A percentile compares a stretch with the other conserved stretches of the same genome.
These are phyloP conservation scores for Stenchaetothrips biformis DNA, from an alignment of 2,888 invertebrate genomes.

Conservation along the genomic window DNA sequence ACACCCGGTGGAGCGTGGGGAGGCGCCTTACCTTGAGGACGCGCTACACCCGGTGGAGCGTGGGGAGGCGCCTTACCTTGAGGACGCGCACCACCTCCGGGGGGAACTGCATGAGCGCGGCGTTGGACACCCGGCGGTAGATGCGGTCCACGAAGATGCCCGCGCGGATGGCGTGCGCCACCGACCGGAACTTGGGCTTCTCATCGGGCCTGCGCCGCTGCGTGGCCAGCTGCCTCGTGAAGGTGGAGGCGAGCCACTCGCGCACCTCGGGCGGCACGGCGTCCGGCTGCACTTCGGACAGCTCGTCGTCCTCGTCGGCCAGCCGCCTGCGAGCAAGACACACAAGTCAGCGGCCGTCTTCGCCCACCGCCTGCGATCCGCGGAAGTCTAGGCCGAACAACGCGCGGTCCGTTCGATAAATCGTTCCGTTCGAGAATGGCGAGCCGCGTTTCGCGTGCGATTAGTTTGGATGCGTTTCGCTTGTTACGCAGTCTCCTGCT, in stretches of 20 bases:
- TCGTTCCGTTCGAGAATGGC: too few relatives aligned
- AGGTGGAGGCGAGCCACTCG: constrained; percentile 94
- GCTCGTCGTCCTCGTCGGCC: constrained; percentile 89
- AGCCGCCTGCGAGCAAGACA: constrained; percentile 55
- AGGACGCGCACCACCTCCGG: constrained; percentile 78
- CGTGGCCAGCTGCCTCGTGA: constrained; percentile 82
- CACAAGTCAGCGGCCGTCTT: too few relatives aligned
- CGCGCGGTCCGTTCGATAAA: too few relatives aligned
- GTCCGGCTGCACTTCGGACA: constrained; percentile 93
- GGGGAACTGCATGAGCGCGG: constrained; percentile 80
- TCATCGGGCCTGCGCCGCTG: constrained; percentile 71
- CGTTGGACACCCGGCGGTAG: constrained; percentile 73
- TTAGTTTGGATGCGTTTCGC: too few relatives aligned
- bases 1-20: neutral
- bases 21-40: neutral
- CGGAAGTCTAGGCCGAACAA: too few relatives aligned
- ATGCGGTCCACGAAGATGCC: constrained; percentile 95
- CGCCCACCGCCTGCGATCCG: too few relatives aligned
- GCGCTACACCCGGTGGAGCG: neutral
- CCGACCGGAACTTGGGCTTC: constrained; percentile 86
- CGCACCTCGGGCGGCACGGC: constrained; percentile 94
- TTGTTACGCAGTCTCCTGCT: too few relatives aligned
- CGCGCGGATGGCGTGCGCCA: constrained; percentile 92
- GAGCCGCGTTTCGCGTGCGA: too few relatives aligned
- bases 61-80: constrained; percentile 59